Evolutionary conservation across 2,888 invertebrate species (phyloP), one percentile per base, ranked within the genome.

Genomic region (Ophonus ardosiacus): DNA sequence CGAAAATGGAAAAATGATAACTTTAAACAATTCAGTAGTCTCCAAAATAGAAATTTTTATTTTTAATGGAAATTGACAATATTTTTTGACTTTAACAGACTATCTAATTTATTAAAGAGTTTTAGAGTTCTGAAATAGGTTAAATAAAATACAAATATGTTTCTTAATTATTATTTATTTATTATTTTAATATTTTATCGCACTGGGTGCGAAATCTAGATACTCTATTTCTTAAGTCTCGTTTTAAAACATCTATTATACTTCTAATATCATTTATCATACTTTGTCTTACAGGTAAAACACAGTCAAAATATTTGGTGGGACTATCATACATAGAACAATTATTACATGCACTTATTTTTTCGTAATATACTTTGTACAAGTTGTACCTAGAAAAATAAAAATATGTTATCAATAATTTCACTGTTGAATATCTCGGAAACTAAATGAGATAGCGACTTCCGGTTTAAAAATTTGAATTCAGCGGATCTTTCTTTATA

Each of bases 321-420:
- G 71, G 71, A 2, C 57, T 74, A 2, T 15, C 0, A 74, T 82
- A 65, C 7, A 17, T 15, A 2, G 8, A 3, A 15, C 82, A 82
- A 10, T 71, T 38, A 31, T 74, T 57, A 7, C 82, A 82, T 10
- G 2, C n/a, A 1, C 38, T n/a, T n/a, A 80, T 7, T 38, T 61
- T 5, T 61, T 63, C 13, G 17, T 65, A 65, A 31, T 21, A 40
- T 4, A n/a, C 51, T 18, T 10, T 13, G 8, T 82, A 82, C 0
- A 82, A 10, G 17, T 82, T n/a, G 43, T 82, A 18, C 31, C 82
- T 82, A 18, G 3, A 82, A 82, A 18, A 82, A 15, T n/a, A 7
- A 51, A 21, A 76, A 6, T 38, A 40, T 38, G 8, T 21, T 7
- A 38, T 8, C 6, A 40, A 1, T 38, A 38, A 21, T 21, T 21